Percentiles rank a stretch among this genome's conserved stretches.
Conservation (phyloP, 2,888 invertebrate species). For the Synergus gifuensis region DNA sequence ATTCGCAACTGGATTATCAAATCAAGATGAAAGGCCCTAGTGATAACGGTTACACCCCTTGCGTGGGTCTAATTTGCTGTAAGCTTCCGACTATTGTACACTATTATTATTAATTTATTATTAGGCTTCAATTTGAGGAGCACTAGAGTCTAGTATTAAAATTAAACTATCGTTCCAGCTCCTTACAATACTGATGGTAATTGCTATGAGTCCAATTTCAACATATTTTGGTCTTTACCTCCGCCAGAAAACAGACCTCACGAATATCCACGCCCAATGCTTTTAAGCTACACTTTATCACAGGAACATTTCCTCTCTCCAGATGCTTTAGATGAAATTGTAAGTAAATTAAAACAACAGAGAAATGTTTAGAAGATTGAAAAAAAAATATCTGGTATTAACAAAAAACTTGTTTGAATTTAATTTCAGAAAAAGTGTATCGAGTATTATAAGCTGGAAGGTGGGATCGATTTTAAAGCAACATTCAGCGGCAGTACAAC, state of each 20-base stretch:
- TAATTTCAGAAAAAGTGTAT: conserved; percentile 84
- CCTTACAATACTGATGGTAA: conserved; percentile 90
- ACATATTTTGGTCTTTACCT: conserved; percentile 97
- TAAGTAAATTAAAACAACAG: conserved; percentile 65
- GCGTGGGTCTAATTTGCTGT: conserved; percentile 95
- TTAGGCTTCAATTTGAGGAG: neutral
- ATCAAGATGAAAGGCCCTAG: conserved; percentile 95
- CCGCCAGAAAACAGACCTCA: conserved; percentile 95
- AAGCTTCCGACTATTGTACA: conserved; percentile 75
- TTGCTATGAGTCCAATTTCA: conserved; percentile 89
- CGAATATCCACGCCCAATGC: conserved; percentile 95
- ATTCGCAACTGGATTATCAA: conserved; percentile 96
- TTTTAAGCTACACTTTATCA: conserved; percentile 90
- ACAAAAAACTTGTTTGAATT: neutral
- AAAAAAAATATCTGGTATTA: neutral
- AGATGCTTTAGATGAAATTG: conserved; percentile 91
- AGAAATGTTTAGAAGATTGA: too few relatives aligned
- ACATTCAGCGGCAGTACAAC: conserved; percentile 86
- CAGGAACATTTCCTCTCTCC: conserved; percentile 90
- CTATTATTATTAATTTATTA: too few relatives aligned
- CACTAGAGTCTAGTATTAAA: neutral
- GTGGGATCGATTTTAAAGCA: conserved; percentile 84
- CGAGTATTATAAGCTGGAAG: conserved; percentile 88
- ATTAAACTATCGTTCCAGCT: conserved; percentile 78
- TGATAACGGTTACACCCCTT: conserved; percentile 95